phyloP scores from a whole-genome alignment of 2,113 vertebrate species.

The Mohoua ochrocephala region DNA sequence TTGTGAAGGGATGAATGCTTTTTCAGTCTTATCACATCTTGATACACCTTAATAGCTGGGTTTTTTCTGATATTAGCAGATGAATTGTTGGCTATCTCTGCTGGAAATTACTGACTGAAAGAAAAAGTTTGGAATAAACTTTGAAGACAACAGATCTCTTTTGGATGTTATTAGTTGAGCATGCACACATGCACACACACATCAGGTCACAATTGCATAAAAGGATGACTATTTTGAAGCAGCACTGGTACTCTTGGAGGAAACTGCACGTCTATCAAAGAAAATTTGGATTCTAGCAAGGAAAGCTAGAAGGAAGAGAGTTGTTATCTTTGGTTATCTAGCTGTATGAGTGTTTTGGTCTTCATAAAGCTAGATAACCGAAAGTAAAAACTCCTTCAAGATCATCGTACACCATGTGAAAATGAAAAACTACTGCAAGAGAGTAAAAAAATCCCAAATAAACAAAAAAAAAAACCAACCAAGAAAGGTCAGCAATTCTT shows the following conservation, averaged over 20 bases:
- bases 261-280: not conserved
- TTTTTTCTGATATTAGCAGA: conserved; percentile 78
- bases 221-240: conserved; percentile 42
- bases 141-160: conserved; percentile 68
- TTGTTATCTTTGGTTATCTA: conserved; percentile 99
- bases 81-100: conserved; percentile 64
- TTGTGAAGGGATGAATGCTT: conserved; percentile 84
- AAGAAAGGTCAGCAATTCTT: conserved; percentile 66
- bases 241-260: conserved; percentile 24
- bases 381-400: conserved; percentile 99
- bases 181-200: not conserved
- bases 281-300: conserved; percentile 35
- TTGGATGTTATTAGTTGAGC: conserved; percentile 58
- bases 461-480: not conserved
- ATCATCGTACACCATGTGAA: conserved; percentile 77
- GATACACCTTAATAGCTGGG: conserved; percentile 69
- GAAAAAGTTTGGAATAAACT: conserved; percentile 78
- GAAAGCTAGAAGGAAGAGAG: conserved; percentile 79
- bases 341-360: conserved; percentile 95
- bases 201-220: conserved; percentile 40
- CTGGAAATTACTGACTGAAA: conserved; percentile 70
- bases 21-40: conserved; percentile 68
- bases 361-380: conserved; percentile 99
- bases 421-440: conserved; percentile 62
- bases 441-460: conserved; percentile 24